phyloP scores from a whole-genome alignment of 2,888 invertebrate genomes.

The Yponomeuta evonymella region DNA sequence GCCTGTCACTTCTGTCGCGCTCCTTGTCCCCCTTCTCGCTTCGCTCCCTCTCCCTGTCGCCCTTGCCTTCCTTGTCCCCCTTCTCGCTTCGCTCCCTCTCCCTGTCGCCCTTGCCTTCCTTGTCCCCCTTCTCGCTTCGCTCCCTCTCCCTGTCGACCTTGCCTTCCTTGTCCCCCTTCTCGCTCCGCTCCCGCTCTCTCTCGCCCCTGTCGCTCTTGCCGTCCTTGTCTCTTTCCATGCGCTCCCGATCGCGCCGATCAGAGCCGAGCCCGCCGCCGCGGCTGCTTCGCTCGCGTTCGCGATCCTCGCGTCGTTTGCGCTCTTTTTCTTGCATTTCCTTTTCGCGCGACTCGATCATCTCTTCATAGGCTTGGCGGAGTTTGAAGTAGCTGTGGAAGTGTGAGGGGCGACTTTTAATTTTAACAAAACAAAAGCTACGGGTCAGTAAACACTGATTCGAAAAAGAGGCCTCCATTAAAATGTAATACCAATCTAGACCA shows the following conservation, averaged over 20 bases:
- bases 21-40: conserved; percentile 27
- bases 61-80: conserved; percentile 26
- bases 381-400: conserved; percentile 73
- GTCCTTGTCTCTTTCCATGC: conserved; percentile 38
- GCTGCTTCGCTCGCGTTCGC: conserved; percentile 51
- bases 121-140: conserved; percentile 27
- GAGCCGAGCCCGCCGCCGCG: conserved; percentile 59
- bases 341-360: conserved; percentile 78
- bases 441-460: too few species aligned
- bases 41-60: conserved; percentile 29
- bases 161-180: conserved; percentile 27
- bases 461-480: too few species aligned
- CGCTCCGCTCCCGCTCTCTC: conserved; percentile 32
- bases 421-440: too few species aligned
- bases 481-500: too few species aligned
- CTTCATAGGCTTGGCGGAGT: conserved; percentile 81
- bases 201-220: conserved; percentile 35
- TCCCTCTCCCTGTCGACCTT: conserved; percentile 35
- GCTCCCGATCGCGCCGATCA: conserved; percentile 59
- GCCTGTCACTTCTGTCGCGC: conserved; percentile 9
- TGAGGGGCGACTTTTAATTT: background rate
- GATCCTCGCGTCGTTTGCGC: conserved; percentile 60
- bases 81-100: conserved; percentile 22
- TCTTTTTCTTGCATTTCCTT: conserved; percentile 78
- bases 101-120: conserved; percentile 33